These are phyloP conservation scores for Hyaena hyaena DNA, from an alignment of 2,113 vertebrate genomes.

Conservation along the genomic window DNA sequence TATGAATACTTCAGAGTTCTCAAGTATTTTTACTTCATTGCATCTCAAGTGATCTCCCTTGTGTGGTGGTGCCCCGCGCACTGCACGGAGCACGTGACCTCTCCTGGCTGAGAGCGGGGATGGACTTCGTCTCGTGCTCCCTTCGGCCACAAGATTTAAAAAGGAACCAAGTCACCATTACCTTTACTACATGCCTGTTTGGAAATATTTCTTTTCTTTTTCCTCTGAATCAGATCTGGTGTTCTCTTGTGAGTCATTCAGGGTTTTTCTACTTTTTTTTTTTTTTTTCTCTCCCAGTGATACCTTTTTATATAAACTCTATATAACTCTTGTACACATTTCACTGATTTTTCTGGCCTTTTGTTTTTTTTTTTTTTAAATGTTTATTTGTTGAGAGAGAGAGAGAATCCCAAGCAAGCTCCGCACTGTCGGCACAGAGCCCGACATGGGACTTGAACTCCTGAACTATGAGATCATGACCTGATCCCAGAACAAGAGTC, in stretches of 20 bases:
- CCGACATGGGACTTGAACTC: not conserved
- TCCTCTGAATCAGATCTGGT: not conserved
- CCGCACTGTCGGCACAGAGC: not conserved
- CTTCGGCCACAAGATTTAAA: slow-evolving; percentile 47
- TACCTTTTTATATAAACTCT: not conserved
- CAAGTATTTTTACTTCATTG: slow-evolving; percentile 1
- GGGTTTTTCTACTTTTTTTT: not conserved
- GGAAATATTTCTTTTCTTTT: slow-evolving; percentile 1
- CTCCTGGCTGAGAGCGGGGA: slow-evolving; percentile 13
- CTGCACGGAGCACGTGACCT: not conserved
- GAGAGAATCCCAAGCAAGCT: not conserved
- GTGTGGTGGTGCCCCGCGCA: not conserved
- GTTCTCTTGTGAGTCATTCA: not conserved
- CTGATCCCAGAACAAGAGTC: not conserved
- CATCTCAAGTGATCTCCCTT: not conserved
- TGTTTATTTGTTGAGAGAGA: not conserved
- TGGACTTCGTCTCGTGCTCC: not conserved
- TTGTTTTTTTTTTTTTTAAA: not conserved
- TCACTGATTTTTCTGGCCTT: not conserved
- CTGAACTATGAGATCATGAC: not conserved
- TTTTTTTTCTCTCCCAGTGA: not conserved
- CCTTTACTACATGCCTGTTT: slow-evolving; percentile 26
- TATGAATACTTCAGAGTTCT: slow-evolving; percentile 30
- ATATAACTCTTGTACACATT: not conserved
- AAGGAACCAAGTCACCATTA: slow-evolving; percentile 16